phyloP scores from a whole-genome alignment of 2,888 invertebrate species.

The Empis livida region DNA sequence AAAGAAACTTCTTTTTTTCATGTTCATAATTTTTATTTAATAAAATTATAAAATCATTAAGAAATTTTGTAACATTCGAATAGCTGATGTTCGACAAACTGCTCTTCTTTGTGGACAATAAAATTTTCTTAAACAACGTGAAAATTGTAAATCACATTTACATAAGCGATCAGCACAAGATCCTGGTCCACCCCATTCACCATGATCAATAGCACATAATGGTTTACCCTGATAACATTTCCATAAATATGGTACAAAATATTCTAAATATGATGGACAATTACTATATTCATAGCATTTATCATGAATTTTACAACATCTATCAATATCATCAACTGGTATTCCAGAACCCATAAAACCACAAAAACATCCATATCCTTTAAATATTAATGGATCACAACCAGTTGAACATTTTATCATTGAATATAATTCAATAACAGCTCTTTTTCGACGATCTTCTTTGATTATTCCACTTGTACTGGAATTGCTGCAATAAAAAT shows the following conservation, averaged over 20 bases:
- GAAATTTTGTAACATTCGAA: conserved; percentile 60
- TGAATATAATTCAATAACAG: conserved; percentile 67
- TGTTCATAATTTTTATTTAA: no score
- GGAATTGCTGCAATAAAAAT: conserved; percentile 5
- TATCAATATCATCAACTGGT: conserved; percentile 63
- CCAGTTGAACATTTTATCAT: conserved; percentile 78
- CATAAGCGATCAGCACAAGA: conserved; percentile 69
- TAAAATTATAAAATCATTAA: conserved; percentile 37
- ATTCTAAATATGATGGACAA: conserved; percentile 68
- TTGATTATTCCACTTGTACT: conserved; percentile 5
- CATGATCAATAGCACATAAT: conserved; percentile 50
- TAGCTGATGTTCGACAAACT: conserved; percentile 59
- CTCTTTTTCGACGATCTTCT: conserved; percentile 51
- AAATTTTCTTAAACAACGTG: conserved; percentile 63
- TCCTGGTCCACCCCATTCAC: conserved; percentile 43
- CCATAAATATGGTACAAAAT: conserved; percentile 82
- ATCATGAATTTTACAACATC: conserved; percentile 77
- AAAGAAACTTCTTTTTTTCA: no score
- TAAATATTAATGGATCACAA: conserved; percentile 69
- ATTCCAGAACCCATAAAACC: conserved; percentile 72
- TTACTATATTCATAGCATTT: conserved; percentile 69
- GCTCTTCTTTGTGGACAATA: conserved; percentile 60
- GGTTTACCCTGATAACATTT: conserved; percentile 67
- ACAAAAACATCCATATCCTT: conserved; percentile 84
- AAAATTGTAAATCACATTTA: conserved; percentile 67